Conservation (phyloP, 2,888 invertebrate genomes). For the Schizaphis graminum region DNA sequence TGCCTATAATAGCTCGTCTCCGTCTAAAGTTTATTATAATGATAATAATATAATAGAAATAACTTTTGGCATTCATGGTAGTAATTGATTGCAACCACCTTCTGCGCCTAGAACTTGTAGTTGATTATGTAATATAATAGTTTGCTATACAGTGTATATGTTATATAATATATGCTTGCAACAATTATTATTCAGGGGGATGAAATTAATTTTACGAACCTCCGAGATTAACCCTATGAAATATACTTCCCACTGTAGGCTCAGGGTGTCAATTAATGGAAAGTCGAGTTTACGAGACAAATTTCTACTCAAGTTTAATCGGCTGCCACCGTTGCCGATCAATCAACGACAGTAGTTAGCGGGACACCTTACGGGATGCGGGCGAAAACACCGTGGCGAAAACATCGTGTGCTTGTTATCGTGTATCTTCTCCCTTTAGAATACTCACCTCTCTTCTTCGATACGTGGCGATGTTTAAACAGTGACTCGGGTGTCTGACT, state of each 20-base stretch:
- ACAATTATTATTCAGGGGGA: not conserved
- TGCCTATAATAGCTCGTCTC: not conserved
- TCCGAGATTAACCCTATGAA: slow-evolving; percentile 35
- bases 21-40: not conserved
- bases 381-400: slow-evolving; percentile 32
- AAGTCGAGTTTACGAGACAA: slow-evolving; percentile 55
- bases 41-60: not conserved
- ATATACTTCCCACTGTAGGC: not conserved
- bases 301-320: slow-evolving; percentile 53
- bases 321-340: slow-evolving; percentile 33
- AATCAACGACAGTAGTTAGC: slow-evolving; percentile 52
- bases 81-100: not conserved
- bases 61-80: not conserved
- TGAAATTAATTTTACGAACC: slow-evolving; percentile 31
- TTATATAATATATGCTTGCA: not conserved
- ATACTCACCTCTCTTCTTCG: not conserved
- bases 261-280: slow-evolving; percentile 44
- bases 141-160: not conserved
- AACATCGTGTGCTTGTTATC: slow-evolving; percentile 38
- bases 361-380: not conserved
- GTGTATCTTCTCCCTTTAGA: not conserved
- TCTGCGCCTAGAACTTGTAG: not conserved
- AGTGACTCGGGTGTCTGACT: not conserved
- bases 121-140: not conserved
- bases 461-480: not conserved